These are phyloP conservation scores for Myiothlypis chrysogaster DNA, from an alignment of 2,797 vertebrate species.

Conservation along the genomic window DNA sequence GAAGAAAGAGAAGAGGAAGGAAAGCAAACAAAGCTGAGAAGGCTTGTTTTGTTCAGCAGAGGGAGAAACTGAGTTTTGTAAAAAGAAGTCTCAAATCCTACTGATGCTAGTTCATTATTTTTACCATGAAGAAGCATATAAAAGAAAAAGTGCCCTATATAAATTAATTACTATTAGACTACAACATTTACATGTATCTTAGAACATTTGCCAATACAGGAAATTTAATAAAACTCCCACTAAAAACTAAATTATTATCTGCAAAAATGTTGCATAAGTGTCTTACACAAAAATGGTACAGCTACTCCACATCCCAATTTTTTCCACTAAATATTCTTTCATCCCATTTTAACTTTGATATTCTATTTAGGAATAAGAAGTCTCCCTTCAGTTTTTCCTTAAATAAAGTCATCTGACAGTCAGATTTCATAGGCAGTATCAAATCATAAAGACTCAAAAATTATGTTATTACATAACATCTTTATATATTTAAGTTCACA, in stretches of 20 bases:
- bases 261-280: not conserved
- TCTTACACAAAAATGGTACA: not conserved
- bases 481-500: not conserved
- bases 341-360: not conserved
- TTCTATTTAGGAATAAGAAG: not conserved
- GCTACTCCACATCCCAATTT: not conserved
- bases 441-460: not conserved
- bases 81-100: not conserved
- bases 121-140: not conserved
- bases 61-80: not conserved
- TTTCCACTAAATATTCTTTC: not conserved
- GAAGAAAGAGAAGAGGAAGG: not conserved
- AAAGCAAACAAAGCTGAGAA: not conserved
- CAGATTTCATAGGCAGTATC: not conserved
- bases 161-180: not conserved
- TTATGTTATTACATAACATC: accelerated
- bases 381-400: not conserved
- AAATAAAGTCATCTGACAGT: not conserved
- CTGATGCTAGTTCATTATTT: not conserved
- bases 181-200: not conserved
- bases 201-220: not conserved
- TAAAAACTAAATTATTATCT: not conserved
- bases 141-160: not conserved
- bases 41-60: not conserved
- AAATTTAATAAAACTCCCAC: not conserved